These are phyloP conservation scores for Sthenelais limicola DNA, from an alignment of 2,888 invertebrate genomes.

Conservation along the genomic window DNA sequence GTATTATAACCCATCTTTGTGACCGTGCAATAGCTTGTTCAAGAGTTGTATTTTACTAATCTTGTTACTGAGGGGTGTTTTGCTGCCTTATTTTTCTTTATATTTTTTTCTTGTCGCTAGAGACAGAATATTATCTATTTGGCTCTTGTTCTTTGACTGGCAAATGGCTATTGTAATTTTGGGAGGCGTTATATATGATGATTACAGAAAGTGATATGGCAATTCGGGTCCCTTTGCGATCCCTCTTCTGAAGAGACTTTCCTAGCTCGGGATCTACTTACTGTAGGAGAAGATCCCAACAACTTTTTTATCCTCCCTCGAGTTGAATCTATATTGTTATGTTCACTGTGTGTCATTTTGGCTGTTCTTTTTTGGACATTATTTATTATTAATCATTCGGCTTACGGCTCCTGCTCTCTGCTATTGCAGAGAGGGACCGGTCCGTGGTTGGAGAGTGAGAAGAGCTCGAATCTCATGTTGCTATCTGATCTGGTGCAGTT, in stretches of 20 bases:
- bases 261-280: too few relatives aligned
- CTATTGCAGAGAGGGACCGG: conserved; percentile 26
- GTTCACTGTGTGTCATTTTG: conserved; percentile 26
- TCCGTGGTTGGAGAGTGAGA: conserved; percentile 35
- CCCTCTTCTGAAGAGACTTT: too few relatives aligned
- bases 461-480: conserved; percentile 34
- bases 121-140: conserved; percentile 33
- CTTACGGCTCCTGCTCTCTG: conserved; percentile 18
- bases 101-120: conserved; percentile 24
- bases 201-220: too few relatives aligned
- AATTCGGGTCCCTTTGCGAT: too few relatives aligned
- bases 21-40: conserved; percentile 37
- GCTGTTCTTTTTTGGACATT: conserved; percentile 35
- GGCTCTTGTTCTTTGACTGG: conserved; percentile 19
- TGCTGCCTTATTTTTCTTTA: conserved; percentile 24
- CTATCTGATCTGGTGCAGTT: too few relatives aligned
- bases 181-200: too few relatives aligned
- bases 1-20: conserved; percentile 27
- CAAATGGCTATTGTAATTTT: too few relatives aligned
- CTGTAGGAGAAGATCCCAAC: too few relatives aligned
- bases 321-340: conserved; percentile 36
- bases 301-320: too few relatives aligned
- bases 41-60: conserved; percentile 38
- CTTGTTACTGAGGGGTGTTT: conserved; percentile 29
- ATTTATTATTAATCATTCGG: conserved; percentile 17